phyloP scores from a whole-genome alignment of 1,140 invertebrate genomes.

The Drosophila mayri region DNA sequence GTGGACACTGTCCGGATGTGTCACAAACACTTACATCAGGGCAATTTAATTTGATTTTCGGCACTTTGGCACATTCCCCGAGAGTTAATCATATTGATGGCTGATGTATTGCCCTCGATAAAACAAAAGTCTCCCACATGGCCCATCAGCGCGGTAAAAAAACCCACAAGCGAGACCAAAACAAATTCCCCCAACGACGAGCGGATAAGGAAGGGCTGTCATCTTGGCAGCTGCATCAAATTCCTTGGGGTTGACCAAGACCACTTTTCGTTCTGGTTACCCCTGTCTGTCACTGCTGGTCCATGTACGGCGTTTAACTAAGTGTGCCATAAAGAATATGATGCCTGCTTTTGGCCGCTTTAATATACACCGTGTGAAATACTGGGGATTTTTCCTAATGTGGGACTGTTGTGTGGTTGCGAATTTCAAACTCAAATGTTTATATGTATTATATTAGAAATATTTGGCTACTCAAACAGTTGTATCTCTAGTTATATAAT shows the following conservation, averaged over 20 bases:
- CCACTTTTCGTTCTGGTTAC: constrained; percentile 13
- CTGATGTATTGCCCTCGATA: constrained; percentile 74
- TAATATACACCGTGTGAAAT: neutral
- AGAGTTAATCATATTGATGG: constrained; percentile 80
- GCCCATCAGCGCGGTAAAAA: constrained; percentile 54
- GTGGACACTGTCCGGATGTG: constrained; percentile 54
- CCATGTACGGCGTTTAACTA: constrained; percentile 60
- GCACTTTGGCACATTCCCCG: constrained; percentile 66
- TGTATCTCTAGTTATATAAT: neutral
- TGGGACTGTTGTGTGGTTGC: too few species aligned
- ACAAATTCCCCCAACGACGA: constrained; percentile 44
- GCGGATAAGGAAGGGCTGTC: constrained; percentile 57
- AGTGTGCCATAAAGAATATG: constrained; percentile 71
- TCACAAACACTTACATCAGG: constrained; percentile 81
- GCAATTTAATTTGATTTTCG: constrained; percentile 84
- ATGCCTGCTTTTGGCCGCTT: neutral
- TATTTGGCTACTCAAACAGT: neutral
- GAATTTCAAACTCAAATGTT: too few species aligned
- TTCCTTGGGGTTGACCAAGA: constrained; percentile 47
- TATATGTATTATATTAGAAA: too few species aligned
- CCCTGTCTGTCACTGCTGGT: constrained; percentile 19
- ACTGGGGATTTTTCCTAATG: too few species aligned
- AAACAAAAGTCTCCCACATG: constrained; percentile 71
- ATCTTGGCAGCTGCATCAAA: constrained; percentile 38
- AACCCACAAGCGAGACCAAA: constrained; percentile 22